phyloP scores from a whole-genome alignment of 2,113 vertebrate species.

The Agapornis roseicollis region DNA sequence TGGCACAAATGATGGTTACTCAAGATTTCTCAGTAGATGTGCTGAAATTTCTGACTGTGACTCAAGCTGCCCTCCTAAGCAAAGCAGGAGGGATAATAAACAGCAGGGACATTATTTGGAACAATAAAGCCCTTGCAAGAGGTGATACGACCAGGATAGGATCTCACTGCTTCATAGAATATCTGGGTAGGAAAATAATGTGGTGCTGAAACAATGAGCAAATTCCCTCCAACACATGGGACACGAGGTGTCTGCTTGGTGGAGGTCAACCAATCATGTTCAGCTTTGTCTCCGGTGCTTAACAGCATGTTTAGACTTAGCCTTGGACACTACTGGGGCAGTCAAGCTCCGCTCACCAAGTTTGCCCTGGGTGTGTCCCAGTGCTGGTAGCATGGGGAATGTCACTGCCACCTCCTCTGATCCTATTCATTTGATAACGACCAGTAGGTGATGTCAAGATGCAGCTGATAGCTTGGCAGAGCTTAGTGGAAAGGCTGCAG shows the following conservation, averaged over 20 bases:
- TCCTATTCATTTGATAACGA: not conserved
- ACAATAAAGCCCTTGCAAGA: not conserved
- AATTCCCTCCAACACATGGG: accelerated
- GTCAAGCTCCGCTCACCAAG: not conserved
- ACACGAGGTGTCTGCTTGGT: accelerated
- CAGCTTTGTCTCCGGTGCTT: not conserved
- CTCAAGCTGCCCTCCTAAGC: not conserved
- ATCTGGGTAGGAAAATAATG: not conserved
- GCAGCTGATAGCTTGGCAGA: not conserved
- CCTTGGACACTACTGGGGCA: not conserved
- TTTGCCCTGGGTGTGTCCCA: not conserved
- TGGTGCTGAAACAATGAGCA: not conserved
- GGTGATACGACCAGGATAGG: not conserved
- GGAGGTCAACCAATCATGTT: not conserved
- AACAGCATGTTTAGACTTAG: not conserved
- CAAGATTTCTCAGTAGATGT: not conserved
- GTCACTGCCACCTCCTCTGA: not conserved
- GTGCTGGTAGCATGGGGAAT: not conserved
- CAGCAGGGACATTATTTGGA: not conserved
- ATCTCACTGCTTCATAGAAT: not conserved
- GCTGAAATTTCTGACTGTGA: not conserved
- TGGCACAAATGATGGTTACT: not conserved
- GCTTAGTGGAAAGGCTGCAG: not conserved
- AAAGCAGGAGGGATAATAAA: not conserved
- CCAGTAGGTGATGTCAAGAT: not conserved